These are phyloP conservation scores for Teleopsis dalmanni DNA, from an alignment of 1,140 invertebrate species.

Conservation along the genomic window DNA sequence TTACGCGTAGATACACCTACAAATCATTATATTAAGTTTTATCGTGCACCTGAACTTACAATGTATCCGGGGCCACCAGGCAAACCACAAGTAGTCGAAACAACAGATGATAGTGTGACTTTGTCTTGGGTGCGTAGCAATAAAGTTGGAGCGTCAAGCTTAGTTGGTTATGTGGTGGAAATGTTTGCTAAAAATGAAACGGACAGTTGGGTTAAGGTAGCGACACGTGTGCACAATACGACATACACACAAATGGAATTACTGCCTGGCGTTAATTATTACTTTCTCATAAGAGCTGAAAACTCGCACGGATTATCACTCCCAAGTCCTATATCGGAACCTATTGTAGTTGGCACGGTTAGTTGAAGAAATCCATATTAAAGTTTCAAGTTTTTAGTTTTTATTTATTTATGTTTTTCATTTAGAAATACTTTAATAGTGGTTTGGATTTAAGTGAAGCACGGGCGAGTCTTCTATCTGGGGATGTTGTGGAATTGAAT, in stretches of 20 bases:
- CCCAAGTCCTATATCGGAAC: conserved; percentile 62
- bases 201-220: conserved; percentile 54
- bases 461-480: conserved; percentile 57
- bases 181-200: conserved; percentile 51
- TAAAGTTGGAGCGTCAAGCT: conserved; percentile 69
- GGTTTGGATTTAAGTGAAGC: conserved; percentile 54
- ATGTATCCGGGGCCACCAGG: conserved; percentile 71
- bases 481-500: conserved; percentile 68
- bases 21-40: conserved; percentile 77
- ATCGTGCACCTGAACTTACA: conserved; percentile 64
- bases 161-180: conserved; percentile 75
- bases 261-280: conserved; percentile 66
- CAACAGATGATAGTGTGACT: conserved; percentile 68
- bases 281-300: conserved; percentile 77
- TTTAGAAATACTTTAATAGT: conserved; percentile 46
- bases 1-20: conserved; percentile 70
- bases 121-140: conserved; percentile 73
- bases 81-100: conserved; percentile 64
- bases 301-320: conserved; percentile 75
- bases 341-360: conserved; percentile 47
- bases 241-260: conserved; percentile 60
- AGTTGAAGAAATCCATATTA: conserved; percentile 12
- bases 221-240: conserved; percentile 52
- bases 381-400: background rate
- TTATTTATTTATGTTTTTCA: background rate